Base-by-base conservation (phyloP, 2,888 invertebrate genomes). In the Herminia tarsipennalis region DNA sequence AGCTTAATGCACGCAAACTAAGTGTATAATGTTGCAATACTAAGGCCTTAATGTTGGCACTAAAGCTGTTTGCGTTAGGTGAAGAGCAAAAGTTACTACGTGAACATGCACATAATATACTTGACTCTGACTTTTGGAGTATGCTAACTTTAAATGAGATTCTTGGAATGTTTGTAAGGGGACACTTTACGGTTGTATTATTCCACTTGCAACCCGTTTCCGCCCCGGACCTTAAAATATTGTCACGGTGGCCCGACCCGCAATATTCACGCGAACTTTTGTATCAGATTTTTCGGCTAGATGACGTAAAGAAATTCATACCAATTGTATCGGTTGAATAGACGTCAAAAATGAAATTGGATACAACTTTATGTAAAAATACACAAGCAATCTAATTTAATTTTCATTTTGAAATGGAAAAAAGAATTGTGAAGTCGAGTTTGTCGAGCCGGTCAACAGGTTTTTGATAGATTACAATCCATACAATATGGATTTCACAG, bases 121-220 rank as follows among this genome's bases (percentile, higher is more conserved):
- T 76, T 66, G 56, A 63, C 66, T 70, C 60, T 66, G 76, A 78
- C 78, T 78, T 74, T 76, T 56, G 54, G 70, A 78, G 72, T 73
- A 77, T 73, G 75, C 70, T 74, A 81, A 81, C 78, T 78, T 81
- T 81, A 82, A 81, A 82, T 78, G 77, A 81, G 81, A 81, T 81
- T 78, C 78, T 73, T 76, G 66, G 70, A 74, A 81, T 78, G 79
- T 78, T 79, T 78, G 76, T 70, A 73, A 76, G 70, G 71, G 68
- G 72, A 76, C 77, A 76, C 72, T 78, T 76, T 75, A 73, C 56
- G 62, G 69, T 69, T 70, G 66, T 62, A 45, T 47, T 60, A 62
- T 66, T 71, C 72, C 61, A 55, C 63, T 70, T 75, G 64, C 34
- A 53, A 59, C 70, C 58, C 25, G 24, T 44, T 49, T 37, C 34